Evolutionary conservation across 2,797 vertebrate genomes (phyloP), one percentile per base, ranked within the genome.

Genomic region (Aplochiton taeniatus): DNA sequence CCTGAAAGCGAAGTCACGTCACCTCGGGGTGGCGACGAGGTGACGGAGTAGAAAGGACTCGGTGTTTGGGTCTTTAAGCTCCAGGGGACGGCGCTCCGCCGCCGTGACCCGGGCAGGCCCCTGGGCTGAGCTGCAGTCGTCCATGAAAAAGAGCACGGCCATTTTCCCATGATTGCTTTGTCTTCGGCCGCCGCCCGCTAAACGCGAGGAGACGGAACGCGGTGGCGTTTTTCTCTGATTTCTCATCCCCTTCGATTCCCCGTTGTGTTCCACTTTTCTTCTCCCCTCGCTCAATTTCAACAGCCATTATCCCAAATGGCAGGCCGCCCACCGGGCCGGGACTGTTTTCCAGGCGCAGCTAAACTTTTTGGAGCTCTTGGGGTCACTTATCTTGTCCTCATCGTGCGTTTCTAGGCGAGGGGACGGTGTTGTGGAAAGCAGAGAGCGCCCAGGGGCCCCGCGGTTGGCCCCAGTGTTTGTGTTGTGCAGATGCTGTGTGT

Each of bases 181-280:
- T 53, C 75, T 77, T 83, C 70, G 18, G 76, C 79, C 81, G 31
- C 31, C 31, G 31, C 76, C 72, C 68, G 62, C 45, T 66, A 68
- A 76, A 78, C 61, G 69, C 65, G 50, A 13, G 51, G 16, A 11
- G 42, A 14, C 19, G 14, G 13, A 11, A 16, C 42, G 46, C 11
- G 19, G 53, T 11, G n/a, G 4, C 18, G 12, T 57, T 54, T 64
- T 58, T 63, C n/a, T 49, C 31, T 55, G 31, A 63, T 66, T 75
- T 47, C 58, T 10, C 16, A 17, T 31, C 31, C 31, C 31, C 31
- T 31, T 31, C 31, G 31, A 31, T 6, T n/a, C n/a, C n/a, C n/a
- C n/a, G n/a, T n/a, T 6, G 31, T 6, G 31, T 6, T 31, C 31
- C 31, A 31, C 31, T 31, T 31, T 31, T 31, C 31, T 31, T 31